These are phyloP conservation scores for Amblyraja radiata DNA, from an alignment of 2,797 vertebrate genomes.

Conservation along the genomic window DNA sequence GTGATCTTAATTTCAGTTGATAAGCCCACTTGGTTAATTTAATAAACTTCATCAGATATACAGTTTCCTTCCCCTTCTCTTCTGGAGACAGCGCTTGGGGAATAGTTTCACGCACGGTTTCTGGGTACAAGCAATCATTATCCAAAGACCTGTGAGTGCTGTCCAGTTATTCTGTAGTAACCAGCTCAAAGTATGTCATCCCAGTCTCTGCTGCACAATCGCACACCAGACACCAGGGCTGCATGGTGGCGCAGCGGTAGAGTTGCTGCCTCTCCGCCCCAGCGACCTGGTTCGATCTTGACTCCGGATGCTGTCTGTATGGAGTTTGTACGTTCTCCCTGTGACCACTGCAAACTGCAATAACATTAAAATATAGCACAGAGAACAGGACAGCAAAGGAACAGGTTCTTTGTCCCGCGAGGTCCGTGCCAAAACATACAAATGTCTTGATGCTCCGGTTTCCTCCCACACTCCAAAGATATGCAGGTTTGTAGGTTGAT, in stretches of 20 bases:
- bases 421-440: no score
- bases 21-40: neutral
- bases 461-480: no score
- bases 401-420: no score
- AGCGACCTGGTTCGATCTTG: no score
- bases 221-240: neutral
- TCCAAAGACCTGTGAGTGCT: neutral
- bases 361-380: neutral
- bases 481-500: no score
- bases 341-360: neutral
- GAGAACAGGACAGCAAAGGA: no score
- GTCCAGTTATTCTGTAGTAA: neutral
- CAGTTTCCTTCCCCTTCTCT: neutral
- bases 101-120: neutral
- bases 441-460: no score
- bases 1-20: neutral
- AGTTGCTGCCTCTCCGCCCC: no score
- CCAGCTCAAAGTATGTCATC: neutral
- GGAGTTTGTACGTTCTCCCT: no score
- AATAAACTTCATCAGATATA: neutral
- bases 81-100: neutral
- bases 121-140: neutral
- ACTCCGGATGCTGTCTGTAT: no score
- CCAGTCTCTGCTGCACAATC: no score
- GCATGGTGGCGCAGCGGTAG: no score